These are phyloP conservation scores for Hyperoplus lanceolatus DNA, from an alignment of 2,797 vertebrate species.

Conservation along the genomic window DNA sequence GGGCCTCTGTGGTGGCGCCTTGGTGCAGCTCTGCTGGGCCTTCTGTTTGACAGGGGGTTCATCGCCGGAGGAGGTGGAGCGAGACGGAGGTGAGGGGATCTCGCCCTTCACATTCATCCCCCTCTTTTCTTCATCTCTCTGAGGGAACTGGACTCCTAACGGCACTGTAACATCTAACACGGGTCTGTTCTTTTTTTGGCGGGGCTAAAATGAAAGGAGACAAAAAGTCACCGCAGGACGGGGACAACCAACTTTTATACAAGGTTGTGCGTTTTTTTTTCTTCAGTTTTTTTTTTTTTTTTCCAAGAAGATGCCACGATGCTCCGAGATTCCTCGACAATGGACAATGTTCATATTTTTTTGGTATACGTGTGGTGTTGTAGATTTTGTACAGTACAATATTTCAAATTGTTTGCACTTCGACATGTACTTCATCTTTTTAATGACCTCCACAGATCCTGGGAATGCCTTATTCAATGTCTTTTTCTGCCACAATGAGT, in stretches of 20 bases:
- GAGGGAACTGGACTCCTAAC: slow-evolving; percentile 76
- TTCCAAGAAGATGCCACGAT: slow-evolving; percentile 87
- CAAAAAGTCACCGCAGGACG: slow-evolving; percentile 84
- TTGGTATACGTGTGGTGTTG: slow-evolving; percentile 79
- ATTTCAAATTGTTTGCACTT: slow-evolving; percentile 84
- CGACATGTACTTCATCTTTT: slow-evolving; percentile 76
- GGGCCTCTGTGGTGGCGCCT: slow-evolving; percentile 85
- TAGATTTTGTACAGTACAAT: slow-evolving; percentile 86
- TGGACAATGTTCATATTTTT: slow-evolving; percentile 82
- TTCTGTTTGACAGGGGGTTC: slow-evolving; percentile 82
- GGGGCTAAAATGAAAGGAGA: slow-evolving; percentile 40
- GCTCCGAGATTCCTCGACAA: slow-evolving; percentile 77
- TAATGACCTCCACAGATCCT: slow-evolving; percentile 80
- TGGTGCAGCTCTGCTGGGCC: slow-evolving; percentile 78
- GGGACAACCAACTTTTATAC: slow-evolving; percentile 82
- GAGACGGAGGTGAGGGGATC: slow-evolving; percentile 82
- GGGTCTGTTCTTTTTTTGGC: slow-evolving; percentile 73
- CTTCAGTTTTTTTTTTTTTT: slow-evolving; percentile 46
- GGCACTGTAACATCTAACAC: slow-evolving; percentile 86
- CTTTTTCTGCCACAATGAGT: slow-evolving; percentile 79
- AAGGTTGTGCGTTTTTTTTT: slow-evolving; percentile 42
- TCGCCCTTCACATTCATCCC: not conserved
- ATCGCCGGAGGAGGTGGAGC: slow-evolving; percentile 71
- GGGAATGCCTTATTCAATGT: slow-evolving; percentile 85
- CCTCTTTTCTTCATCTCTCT: slow-evolving; percentile 53